A percentile compares a stretch with the other conserved stretches of the same genome.
These are phyloP conservation scores for Trypoxylus dichotomus DNA, from an alignment of 1,140 invertebrate species.

Conservation along the genomic window DNA sequence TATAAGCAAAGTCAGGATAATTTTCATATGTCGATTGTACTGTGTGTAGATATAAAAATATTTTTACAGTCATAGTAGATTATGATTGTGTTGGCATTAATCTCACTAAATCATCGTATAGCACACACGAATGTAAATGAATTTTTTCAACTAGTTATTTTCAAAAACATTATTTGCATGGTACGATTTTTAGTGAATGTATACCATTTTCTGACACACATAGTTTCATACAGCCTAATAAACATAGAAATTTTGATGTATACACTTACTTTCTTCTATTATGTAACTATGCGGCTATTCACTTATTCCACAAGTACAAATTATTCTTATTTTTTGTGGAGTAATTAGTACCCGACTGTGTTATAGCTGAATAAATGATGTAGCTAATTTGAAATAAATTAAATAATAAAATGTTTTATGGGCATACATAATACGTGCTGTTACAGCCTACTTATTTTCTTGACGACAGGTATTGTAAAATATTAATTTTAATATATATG, in stretches of 20 bases:
- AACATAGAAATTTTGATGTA: constrained; percentile 15
- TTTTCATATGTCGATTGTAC: too few relatives aligned
- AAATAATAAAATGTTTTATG: too few relatives aligned
- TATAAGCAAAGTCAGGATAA: too few relatives aligned
- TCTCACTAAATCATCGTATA: too few relatives aligned
- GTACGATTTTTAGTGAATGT: constrained; percentile 1
- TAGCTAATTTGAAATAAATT: background rate
- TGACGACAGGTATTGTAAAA: too few relatives aligned
- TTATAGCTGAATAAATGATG: background rate
- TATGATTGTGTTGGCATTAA: too few relatives aligned
- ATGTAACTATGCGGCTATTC: background rate
- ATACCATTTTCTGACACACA: constrained; percentile 11
- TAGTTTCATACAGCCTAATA: constrained; percentile 7
- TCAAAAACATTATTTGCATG: background rate
- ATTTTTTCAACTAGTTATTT: background rate
- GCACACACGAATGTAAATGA: too few relatives aligned
- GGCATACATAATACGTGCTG: too few relatives aligned
- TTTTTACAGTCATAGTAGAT: too few relatives aligned
- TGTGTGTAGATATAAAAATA: too few relatives aligned
- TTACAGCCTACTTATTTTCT: too few relatives aligned
- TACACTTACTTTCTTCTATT: background rate
- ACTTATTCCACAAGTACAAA: background rate
- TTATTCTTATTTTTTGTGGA: background rate
- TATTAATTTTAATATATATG: too few relatives aligned
- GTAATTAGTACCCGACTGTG: background rate